Conservation (phyloP, 1,140 invertebrate species). For the Cotesia vestalis region DNA sequence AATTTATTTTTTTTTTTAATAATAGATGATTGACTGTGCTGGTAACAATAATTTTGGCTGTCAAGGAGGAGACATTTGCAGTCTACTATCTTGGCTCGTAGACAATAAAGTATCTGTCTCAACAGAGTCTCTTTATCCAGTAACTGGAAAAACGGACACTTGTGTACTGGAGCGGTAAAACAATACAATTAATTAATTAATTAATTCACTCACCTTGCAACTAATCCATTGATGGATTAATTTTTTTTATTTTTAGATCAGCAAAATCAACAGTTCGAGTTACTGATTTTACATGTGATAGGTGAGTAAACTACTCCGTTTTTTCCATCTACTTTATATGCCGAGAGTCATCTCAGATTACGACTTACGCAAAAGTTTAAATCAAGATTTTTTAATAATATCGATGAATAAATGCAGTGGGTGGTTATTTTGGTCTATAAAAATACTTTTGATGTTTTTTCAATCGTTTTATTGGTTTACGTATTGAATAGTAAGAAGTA, state of each 20-base stretch:
- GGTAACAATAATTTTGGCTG: constrained; percentile 78
- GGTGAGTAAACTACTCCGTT: constrained; percentile 56
- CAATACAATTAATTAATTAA: too few relatives aligned
- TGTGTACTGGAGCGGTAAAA: constrained; percentile 68
- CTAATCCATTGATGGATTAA: too few relatives aligned
- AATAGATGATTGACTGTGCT: constrained; percentile 85
- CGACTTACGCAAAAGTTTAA: background rate
- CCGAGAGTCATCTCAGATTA: too few relatives aligned
- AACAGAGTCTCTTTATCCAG: constrained; percentile 73
- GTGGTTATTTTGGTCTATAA: too few relatives aligned
- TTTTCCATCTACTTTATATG: background rate
- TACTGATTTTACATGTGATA: constrained; percentile 63
- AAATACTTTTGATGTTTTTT: too few relatives aligned
- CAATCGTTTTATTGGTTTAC: too few relatives aligned
- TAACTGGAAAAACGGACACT: constrained; percentile 68
- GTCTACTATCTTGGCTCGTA: constrained; percentile 78
- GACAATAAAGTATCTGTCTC: constrained; percentile 69
- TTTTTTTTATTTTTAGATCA: constrained; percentile 44
- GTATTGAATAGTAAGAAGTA: too few relatives aligned
- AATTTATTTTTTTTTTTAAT: background rate
- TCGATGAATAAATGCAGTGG: too few relatives aligned
- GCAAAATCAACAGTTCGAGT: constrained; percentile 51
- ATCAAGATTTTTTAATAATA: too few relatives aligned
- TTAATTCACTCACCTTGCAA: too few relatives aligned
- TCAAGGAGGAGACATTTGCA: constrained; percentile 82